These are phyloP conservation scores for Pseudomyrmex gracilis DNA, from an alignment of 1,140 invertebrate genomes.

Conservation along the genomic window DNA sequence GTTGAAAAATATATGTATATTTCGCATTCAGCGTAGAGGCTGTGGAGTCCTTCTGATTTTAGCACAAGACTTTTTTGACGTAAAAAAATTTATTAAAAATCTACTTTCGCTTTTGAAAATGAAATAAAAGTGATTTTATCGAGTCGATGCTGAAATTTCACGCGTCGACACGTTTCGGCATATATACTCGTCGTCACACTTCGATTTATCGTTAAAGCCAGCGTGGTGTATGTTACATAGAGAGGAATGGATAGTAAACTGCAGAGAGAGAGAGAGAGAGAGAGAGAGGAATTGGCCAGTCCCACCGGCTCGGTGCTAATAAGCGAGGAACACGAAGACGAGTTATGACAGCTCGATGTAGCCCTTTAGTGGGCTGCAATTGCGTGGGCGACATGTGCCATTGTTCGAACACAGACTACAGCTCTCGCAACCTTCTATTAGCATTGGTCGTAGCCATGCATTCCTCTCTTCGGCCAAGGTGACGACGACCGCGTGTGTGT, in stretches of 20 bases:
- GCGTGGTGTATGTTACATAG: neutral
- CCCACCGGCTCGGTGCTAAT: constrained; percentile 73
- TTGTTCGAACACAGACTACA: constrained; percentile 72
- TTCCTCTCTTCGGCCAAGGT: constrained; percentile 59
- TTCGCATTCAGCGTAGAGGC: too few species aligned
- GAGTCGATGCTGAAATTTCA: constrained; percentile 10
- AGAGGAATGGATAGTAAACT: neutral
- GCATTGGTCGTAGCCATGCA: constrained; percentile 18
- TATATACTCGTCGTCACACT: constrained; percentile 12
- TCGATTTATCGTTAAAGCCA: constrained; percentile 36
- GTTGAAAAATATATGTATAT: too few species aligned
- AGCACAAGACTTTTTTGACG: too few species aligned
- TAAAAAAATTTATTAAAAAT: too few species aligned
- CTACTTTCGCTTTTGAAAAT: too few species aligned
- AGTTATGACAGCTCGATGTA: constrained; percentile 76
- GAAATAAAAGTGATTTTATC: too few species aligned
- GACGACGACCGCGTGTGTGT: constrained; percentile 6
- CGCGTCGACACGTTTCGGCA: constrained; percentile 1
- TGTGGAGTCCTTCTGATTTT: too few species aligned
- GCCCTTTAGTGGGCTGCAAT: constrained; percentile 62
- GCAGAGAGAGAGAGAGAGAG: neutral
- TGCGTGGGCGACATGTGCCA: constrained; percentile 71
- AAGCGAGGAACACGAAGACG: constrained; percentile 74
- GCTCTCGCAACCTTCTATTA: constrained; percentile 63
- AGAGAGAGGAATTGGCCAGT: constrained; percentile 64